A percentile compares a stretch with the other conserved stretches of the same genome.
phyloP scores from a whole-genome alignment of 92 coral and sea anemone genomes.

The Umimayanthus chanpuru region DNA sequence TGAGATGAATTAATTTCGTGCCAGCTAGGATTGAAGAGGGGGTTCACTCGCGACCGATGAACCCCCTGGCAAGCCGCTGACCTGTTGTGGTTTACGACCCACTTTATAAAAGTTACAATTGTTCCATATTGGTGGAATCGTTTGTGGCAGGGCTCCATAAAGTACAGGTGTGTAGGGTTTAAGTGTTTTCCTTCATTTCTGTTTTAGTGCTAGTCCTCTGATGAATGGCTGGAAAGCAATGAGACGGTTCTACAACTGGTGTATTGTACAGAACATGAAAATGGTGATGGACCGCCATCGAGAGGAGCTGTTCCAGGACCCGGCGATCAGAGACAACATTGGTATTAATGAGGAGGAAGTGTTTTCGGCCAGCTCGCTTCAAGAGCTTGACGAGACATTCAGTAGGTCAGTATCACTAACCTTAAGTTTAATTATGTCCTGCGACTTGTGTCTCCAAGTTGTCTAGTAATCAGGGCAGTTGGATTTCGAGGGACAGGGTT shows the following conservation, averaged over 20 bases:
- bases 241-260: conserved; percentile 87
- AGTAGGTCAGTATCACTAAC: conserved; percentile 60
- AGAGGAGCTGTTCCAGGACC: conserved; percentile 68
- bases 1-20: too few species aligned
- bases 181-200: background rate
- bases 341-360: conserved; percentile 57
- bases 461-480: background rate
- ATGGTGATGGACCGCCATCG: conserved; percentile 73
- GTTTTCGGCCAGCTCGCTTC: conserved; percentile 69
- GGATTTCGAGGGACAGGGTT: too few species aligned
- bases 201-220: conserved; percentile 76
- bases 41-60: too few species aligned
- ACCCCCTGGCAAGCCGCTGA: too few species aligned
- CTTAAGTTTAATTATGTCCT: background rate
- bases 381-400: conserved; percentile 83
- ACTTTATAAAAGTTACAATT: too few species aligned
- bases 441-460: background rate
- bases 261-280: conserved; percentile 83
- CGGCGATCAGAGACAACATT: conserved; percentile 25
- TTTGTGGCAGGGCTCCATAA: background rate
- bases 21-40: too few species aligned
- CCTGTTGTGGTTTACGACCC: too few species aligned
- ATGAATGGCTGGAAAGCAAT: conserved; percentile 88
- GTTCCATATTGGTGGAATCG: too few species aligned
- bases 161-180: too few species aligned